phyloP scores from a whole-genome alignment of 1,140 invertebrate genomes.

The Drosophila nebulosa region DNA sequence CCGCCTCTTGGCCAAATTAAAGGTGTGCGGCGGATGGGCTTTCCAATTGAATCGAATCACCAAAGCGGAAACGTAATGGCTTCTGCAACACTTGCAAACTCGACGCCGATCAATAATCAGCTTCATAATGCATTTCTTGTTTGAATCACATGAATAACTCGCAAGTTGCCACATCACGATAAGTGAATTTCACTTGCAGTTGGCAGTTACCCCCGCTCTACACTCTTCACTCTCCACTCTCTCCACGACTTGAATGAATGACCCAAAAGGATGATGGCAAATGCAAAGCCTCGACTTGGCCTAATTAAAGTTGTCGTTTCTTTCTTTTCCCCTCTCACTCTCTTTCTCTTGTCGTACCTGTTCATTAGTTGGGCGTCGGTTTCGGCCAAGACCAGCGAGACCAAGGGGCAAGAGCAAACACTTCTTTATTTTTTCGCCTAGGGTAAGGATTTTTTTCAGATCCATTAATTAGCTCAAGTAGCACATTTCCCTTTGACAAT shows the following conservation, averaged over 20 bases:
- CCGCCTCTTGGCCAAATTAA: slow-evolving; percentile 49
- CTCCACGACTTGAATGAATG: slow-evolving; percentile 26
- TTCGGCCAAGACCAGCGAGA: slow-evolving; percentile 10
- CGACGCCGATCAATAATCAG: slow-evolving; percentile 55
- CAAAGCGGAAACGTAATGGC: slow-evolving; percentile 72
- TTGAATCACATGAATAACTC: slow-evolving; percentile 12
- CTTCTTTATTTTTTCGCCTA: background rate
- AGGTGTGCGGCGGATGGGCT: slow-evolving; percentile 53
- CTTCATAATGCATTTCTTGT: slow-evolving; percentile 7
- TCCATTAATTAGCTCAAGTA: slow-evolving; percentile 64
- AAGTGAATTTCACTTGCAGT: slow-evolving; percentile 54
- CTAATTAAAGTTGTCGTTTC: slow-evolving; percentile 53
- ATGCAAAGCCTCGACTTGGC: slow-evolving; percentile 35
- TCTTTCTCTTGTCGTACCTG: too few species aligned
- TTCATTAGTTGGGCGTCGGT: slow-evolving; percentile 53
- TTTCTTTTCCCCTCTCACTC: background rate
- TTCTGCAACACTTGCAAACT: slow-evolving; percentile 48
- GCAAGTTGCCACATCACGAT: slow-evolving; percentile 46
- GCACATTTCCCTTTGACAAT: slow-evolving; percentile 53
- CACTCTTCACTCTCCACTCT: too few species aligned
- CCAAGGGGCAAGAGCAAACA: slow-evolving; percentile 29
- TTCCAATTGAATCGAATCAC: slow-evolving; percentile 69
- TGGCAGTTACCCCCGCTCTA: too few species aligned
- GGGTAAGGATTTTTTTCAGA: slow-evolving; percentile 17
- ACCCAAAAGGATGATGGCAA: slow-evolving; percentile 8